Evolutionary conservation across 2,113 vertebrate genomes (phyloP).

Genomic region (Ammodytes dubius): DNA sequence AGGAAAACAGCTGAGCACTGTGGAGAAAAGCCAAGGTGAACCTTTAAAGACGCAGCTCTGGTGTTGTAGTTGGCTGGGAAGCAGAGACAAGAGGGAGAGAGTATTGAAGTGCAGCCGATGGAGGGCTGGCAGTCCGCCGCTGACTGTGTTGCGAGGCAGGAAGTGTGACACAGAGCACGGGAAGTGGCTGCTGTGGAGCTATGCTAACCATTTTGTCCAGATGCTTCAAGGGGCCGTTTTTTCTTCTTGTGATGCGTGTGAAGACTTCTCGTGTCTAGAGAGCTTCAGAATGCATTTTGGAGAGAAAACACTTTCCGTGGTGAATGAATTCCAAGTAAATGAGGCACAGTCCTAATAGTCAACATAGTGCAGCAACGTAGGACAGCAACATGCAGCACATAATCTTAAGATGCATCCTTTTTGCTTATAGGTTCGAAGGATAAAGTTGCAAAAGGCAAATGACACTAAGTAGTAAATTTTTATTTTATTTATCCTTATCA

Average conservation of each 20-base stretch:
- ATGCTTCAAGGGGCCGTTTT: constrained; percentile 12
- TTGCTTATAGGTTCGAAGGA: background rate
- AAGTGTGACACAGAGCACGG: constrained; percentile 74
- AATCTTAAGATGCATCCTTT: no score
- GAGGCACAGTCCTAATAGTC: background rate
- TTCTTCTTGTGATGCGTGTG: background rate
- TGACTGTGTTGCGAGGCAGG: constrained; percentile 65
- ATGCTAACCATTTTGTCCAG: constrained; percentile 39
- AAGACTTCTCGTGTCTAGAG: background rate
- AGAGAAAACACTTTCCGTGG: background rate
- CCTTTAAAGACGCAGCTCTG: constrained; percentile 21
- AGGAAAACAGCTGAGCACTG: constrained; percentile 56
- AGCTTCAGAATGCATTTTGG: background rate
- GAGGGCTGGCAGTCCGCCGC: constrained; percentile 50
- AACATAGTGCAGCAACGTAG: background rate
- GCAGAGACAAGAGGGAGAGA: constrained; percentile 31
- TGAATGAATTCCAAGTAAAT: background rate
- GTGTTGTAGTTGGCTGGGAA: constrained; percentile 41
- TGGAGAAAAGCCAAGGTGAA: constrained; percentile 19
- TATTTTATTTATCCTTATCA: no score
- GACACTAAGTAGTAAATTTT: no score
- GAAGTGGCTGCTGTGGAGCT: constrained; percentile 70
- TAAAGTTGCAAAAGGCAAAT: no score
- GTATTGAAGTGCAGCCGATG: constrained; percentile 24
- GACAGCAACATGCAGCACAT: background rate